Percentiles rank a stretch among this genome's conserved stretches.
phyloP scores from a whole-genome alignment of 2,797 vertebrate species.

The Lophius americanus region DNA sequence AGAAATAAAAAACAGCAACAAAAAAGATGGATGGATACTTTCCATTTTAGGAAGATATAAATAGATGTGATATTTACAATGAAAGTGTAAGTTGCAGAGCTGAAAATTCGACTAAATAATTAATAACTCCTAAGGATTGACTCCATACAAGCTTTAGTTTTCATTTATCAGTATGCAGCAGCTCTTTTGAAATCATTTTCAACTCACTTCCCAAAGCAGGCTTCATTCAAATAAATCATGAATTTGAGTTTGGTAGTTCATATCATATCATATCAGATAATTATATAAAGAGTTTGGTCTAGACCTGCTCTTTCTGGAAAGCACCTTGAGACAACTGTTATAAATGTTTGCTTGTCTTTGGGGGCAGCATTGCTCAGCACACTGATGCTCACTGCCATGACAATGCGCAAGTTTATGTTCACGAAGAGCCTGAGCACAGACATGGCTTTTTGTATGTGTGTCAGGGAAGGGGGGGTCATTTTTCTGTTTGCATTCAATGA shows the following conservation, averaged over 20 bases:
- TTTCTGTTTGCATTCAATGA: constrained; percentile 47
- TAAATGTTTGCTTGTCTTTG: constrained; percentile 32
- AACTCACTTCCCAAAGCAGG: neutral
- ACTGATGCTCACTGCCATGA: constrained; percentile 53
- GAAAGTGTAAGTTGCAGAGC: neutral
- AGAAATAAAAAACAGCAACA: too few relatives aligned
- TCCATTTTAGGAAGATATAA: neutral
- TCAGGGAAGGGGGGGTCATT: constrained; percentile 40
- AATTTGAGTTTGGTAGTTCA: neutral
- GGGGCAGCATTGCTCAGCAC: constrained; percentile 47
- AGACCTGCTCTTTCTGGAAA: too few relatives aligned
- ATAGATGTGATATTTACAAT: neutral
- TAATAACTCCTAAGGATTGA: neutral
- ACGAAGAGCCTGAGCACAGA: constrained; percentile 40
- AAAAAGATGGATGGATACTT: too few relatives aligned
- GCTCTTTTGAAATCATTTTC: neutral
- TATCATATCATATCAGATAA: too few relatives aligned
- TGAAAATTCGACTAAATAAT: neutral
- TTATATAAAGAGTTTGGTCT: too few relatives aligned
- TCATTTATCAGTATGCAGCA: neutral
- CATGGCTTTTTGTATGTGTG: constrained; percentile 41
- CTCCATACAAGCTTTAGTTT: neutral
- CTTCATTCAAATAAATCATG: neutral
- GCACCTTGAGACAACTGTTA: too few relatives aligned
- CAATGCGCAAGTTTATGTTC: constrained; percentile 31